Percentiles rank a stretch among this genome's conserved stretches.
These are phyloP conservation scores for Dendrolimus kikuchii DNA, from an alignment of 1,140 invertebrate species.

Conservation along the genomic window DNA sequence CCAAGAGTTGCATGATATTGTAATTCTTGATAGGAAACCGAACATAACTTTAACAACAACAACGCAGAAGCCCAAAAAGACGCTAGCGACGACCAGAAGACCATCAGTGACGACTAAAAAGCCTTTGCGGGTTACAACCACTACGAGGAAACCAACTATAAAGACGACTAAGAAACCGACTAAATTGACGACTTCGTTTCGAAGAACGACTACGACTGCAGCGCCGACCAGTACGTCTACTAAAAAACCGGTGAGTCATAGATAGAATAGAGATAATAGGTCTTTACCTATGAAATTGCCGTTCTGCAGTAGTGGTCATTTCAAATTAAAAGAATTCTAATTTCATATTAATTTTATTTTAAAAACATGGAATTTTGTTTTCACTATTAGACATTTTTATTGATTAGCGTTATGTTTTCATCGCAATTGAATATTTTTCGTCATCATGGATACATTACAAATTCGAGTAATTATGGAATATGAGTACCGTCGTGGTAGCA, in stretches of 20 bases:
- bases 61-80: conserved; percentile 44
- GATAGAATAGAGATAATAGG: background rate
- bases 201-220: conserved; percentile 41
- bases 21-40: conserved; percentile 74
- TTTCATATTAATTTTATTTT: no score
- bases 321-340: no score
- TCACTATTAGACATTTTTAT: no score
- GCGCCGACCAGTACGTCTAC: conserved; percentile 61
- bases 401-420: no score
- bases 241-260: conserved; percentile 46
- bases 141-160: conserved; percentile 17
- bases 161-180: conserved; percentile 27
- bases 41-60: conserved; percentile 57
- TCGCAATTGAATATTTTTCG: no score
- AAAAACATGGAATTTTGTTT: no score
- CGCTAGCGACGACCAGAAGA: conserved; percentile 62
- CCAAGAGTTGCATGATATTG: conserved; percentile 83
- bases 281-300: no score
- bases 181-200: conserved; percentile 27
- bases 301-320: no score
- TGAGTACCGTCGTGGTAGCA: no score
- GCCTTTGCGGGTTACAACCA: conserved; percentile 11
- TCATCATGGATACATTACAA: no score
- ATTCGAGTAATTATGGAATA: no score
- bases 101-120: conserved; percentile 47